Evolutionary conservation across 1,140 invertebrate genomes (phyloP).

Genomic region (Neelides sp.): DNA sequence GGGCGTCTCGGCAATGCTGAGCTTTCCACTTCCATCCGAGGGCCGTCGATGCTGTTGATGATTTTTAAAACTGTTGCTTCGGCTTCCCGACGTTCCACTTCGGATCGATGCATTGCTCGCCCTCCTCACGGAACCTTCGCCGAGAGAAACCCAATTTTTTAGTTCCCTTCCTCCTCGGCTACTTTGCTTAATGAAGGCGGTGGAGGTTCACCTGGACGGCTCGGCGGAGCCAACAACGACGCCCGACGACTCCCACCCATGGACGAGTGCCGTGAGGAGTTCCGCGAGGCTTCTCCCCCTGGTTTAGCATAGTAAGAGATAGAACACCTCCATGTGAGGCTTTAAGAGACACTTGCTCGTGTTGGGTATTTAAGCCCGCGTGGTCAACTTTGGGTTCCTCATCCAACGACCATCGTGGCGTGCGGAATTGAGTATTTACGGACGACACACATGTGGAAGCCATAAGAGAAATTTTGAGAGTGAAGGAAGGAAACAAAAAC

Average conservation of each 20-base stretch:
- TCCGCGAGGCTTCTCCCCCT: slow-evolving; percentile 9
- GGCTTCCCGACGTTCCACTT: slow-evolving; percentile 20
- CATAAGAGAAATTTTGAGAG: too few species aligned
- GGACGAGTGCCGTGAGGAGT: slow-evolving; percentile 22
- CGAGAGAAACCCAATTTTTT: background rate
- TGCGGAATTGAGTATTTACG: background rate
- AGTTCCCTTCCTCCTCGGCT: background rate
- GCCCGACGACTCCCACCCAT: slow-evolving; percentile 22
- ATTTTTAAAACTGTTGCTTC: slow-evolving; percentile 18
- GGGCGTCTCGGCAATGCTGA: slow-evolving; percentile 5
- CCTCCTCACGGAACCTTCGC: slow-evolving; percentile 18
- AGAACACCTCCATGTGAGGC: background rate
- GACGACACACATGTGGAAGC: background rate
- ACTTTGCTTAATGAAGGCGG: background rate
- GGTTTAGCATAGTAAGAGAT: slow-evolving; percentile 10
- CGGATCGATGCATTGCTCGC: slow-evolving; percentile 29
- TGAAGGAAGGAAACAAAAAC: too few species aligned
- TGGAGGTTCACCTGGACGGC: slow-evolving; percentile 23
- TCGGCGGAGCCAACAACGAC: slow-evolving; percentile 25
- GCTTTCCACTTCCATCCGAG: slow-evolving; percentile 17
- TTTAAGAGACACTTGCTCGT: background rate
- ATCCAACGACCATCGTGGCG: too few species aligned
- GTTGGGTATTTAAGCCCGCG: background rate
- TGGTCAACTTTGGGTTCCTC: too few species aligned
- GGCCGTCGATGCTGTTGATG: slow-evolving; percentile 27